Percentiles rank a stretch among this genome's conserved stretches.
Evolutionary conservation across 2,797 vertebrate genomes (phyloP).

Genomic region (Sebastes oblongus): DNA sequence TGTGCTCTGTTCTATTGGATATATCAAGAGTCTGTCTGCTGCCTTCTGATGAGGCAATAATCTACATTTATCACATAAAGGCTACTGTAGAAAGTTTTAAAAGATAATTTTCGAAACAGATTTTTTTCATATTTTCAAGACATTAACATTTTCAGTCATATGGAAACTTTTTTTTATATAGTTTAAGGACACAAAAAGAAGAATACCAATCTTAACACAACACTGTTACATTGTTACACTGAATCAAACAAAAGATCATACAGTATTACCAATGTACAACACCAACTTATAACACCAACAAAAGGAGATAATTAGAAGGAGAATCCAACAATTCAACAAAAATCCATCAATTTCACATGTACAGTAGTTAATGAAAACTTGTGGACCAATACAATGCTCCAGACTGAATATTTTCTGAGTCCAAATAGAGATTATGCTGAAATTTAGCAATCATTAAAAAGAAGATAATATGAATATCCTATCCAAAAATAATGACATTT

Average conservation of each 20-base stretch:
- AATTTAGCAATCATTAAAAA: neutral
- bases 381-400: neutral
- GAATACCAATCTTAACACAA: neutral
- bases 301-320: neutral
- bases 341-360: neutral
- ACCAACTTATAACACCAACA: neutral
- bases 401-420: neutral
- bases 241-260: neutral
- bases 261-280: neutral
- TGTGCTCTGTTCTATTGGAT: neutral
- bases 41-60: neutral
- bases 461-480: neutral
- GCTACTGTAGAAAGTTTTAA: neutral
- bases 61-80: neutral
- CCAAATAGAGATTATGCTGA: neutral
- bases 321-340: neutral
- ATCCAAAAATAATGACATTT: neutral
- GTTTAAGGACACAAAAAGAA: neutral
- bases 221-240: neutral
- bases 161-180: neutral
- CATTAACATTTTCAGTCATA: neutral
- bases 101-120: neutral
- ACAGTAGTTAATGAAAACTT: neutral
- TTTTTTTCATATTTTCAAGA: neutral
- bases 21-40: neutral